These are phyloP conservation scores for Zaprionus lineosus DNA, from an alignment of 2,888 invertebrate species.

Conservation along the genomic window DNA sequence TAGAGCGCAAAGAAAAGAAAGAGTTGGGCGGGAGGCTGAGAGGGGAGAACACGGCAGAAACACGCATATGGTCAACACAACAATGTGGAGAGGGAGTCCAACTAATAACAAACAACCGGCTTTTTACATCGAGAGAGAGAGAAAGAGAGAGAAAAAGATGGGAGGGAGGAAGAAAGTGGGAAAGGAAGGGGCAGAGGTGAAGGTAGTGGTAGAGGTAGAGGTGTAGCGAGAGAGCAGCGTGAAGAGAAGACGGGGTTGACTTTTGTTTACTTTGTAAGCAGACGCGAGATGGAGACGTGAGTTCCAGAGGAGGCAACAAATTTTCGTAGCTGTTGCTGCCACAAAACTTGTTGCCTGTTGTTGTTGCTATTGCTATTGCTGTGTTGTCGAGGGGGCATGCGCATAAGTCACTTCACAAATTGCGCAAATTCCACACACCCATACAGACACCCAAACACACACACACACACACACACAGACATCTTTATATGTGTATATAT, in stretches of 20 bases:
- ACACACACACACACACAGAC: neutral
- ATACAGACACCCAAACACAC: constrained; percentile 13
- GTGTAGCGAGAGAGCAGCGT: neutral
- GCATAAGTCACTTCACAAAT: constrained; percentile 75
- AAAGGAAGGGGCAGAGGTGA: no score
- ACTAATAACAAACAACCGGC: constrained; percentile 63
- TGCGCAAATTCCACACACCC: constrained; percentile 66
- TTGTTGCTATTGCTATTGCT: constrained; percentile 21
- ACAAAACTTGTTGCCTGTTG: constrained; percentile 51
- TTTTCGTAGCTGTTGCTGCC: constrained; percentile 35
- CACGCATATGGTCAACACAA: constrained; percentile 47
- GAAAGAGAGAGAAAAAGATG: neutral
- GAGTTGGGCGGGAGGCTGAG: neutral
- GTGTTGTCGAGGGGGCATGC: constrained; percentile 53
- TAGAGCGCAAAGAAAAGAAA: neutral
- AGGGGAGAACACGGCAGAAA: constrained; percentile 6
- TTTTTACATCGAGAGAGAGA: constrained; percentile 22
- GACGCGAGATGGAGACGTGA: constrained; percentile 27
- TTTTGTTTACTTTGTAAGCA: constrained; percentile 67
- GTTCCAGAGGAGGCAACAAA: constrained; percentile 19
- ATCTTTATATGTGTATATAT: neutral
- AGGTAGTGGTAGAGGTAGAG: no score
- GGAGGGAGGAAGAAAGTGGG: constrained; percentile 3
- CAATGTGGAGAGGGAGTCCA: constrained; percentile 12
- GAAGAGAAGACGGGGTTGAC: constrained; percentile 15